Percentiles rank a stretch among this genome's conserved stretches.
Evolutionary conservation across 53 echinoderm and acorn worm genomes (phyloP).

Genomic region (Arbacia lixula): DNA sequence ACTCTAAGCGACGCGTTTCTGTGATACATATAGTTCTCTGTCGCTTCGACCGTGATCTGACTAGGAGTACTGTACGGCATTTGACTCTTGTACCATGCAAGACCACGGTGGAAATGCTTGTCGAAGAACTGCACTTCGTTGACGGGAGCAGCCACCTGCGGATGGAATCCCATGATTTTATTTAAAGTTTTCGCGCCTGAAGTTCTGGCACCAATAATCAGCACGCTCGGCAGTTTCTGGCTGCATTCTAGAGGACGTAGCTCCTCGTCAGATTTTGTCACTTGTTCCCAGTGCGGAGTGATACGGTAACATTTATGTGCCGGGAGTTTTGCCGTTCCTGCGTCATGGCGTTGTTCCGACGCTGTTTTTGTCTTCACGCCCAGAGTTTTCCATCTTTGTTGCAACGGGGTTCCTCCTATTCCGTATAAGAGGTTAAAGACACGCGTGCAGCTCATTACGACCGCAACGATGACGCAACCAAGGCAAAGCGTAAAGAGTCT

Average conservation of each 20-base stretch:
- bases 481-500: constrained; percentile 15
- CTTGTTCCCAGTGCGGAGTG: constrained; percentile 16
- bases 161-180: constrained; percentile 50
- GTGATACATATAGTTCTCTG: constrained; percentile 54
- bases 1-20: constrained; percentile 37
- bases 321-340: too few relatives aligned
- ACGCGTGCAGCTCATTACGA: not conserved
- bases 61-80: constrained; percentile 33
- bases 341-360: too few relatives aligned
- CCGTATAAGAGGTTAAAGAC: not conserved
- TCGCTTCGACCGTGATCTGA: constrained; percentile 50
- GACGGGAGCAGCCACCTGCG: constrained; percentile 31
- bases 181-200: constrained; percentile 48
- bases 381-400: not conserved
- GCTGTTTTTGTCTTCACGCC: too few relatives aligned
- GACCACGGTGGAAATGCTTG: constrained; percentile 36
- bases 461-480: constrained; percentile 6
- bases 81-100: constrained; percentile 43
- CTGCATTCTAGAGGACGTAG: constrained; percentile 10
- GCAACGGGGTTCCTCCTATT: not conserved
- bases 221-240: constrained; percentile 55
- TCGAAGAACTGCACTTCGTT: constrained; percentile 59
- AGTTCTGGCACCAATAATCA: constrained; percentile 60
- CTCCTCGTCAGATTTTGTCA: not conserved
- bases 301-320: not conserved